Base-by-base conservation (phyloP, 2,797 vertebrate genomes). In the Remorina albescens region DNA sequence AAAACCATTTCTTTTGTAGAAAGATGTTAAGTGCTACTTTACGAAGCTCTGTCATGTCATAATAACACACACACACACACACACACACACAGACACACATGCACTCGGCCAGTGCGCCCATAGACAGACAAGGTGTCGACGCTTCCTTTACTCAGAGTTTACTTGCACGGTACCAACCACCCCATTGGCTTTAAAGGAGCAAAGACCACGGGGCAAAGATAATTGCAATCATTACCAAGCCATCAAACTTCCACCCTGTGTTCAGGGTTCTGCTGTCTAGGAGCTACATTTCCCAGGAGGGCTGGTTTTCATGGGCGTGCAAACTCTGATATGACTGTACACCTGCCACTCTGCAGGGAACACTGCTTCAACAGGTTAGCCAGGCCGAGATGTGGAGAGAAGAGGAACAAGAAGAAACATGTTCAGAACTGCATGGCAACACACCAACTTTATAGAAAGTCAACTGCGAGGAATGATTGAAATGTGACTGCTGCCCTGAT, bases 221-320 rank as follows among this genome's bases (percentile, higher is more conserved):
- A 55, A 87, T 74, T 82, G 56, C 41, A 28, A 57, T 74, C 63
- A 83, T 88, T 73, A 80, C 26, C 21, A 8, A 74, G 69, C 47
- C 68, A 70, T 83, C 72, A 83, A 32, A 58, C 41, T 11, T 60
- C 34, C 54, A 36, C 53, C 34, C 21, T 16, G 59, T 67, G 60
- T 44, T 72, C 21, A 36, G 37, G 42, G 74, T 70, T 62, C 59
- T 73, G 44, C 61, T 72, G 74, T 16, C 5, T 2, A 51, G n/a
- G 28, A 18, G 41, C 28, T 18, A 21, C 23, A 44, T 72, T 69
- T 61, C 42, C 23, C 26, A 12, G 57, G 61, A 60, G 57, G 30
- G 55, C 42, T 59, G 46, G 28, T 51, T 67, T 60, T 94, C 92
- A n/a, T 93, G 93, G 93, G 93, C 94, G 92, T 93, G 91, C 61